Percentiles rank a stretch among this genome's conserved stretches.
phyloP scores from a whole-genome alignment of 2,797 vertebrate species.

The Gastrophryne carolinensis region DNA sequence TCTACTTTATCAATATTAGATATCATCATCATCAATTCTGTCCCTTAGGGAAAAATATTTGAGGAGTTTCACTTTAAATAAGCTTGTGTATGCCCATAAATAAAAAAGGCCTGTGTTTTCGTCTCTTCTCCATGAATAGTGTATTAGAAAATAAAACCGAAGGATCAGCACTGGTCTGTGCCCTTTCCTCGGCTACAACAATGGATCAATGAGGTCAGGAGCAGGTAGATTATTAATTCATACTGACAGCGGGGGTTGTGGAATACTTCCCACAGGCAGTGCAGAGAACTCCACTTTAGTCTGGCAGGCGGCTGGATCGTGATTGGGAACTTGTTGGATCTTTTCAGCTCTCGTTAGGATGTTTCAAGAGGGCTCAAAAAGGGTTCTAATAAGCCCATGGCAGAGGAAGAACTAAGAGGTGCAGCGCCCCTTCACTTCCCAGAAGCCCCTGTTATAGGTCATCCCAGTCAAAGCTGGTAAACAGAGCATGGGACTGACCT shows the following conservation, averaged over 20 bases:
- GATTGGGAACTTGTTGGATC: not conserved
- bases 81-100: not conserved
- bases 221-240: slow-evolving; percentile 28
- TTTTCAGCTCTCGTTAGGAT: not conserved
- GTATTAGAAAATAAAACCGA: not conserved
- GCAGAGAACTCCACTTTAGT: not conserved
- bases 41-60: too few species aligned
- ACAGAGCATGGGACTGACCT: too few species aligned
- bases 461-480: too few species aligned
- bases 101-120: not conserved
- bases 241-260: slow-evolving; percentile 22
- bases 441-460: too few species aligned
- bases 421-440: too few species aligned
- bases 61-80: too few species aligned
- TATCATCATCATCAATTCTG: too few species aligned
- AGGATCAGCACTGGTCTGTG: not conserved
- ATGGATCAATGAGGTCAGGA: slow-evolving; percentile 22
- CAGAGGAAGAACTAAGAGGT: not conserved
- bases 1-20: too few species aligned
- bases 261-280: slow-evolving; percentile 8
- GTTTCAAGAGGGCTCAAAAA: not conserved
- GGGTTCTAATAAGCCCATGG: too few species aligned
- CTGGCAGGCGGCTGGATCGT: not conserved
- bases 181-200: not conserved
- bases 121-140: not conserved